Evolutionary conservation across 2,888 invertebrate genomes (phyloP), one percentile per base, ranked within the genome.

Genomic region (Aethes cnicana): DNA sequence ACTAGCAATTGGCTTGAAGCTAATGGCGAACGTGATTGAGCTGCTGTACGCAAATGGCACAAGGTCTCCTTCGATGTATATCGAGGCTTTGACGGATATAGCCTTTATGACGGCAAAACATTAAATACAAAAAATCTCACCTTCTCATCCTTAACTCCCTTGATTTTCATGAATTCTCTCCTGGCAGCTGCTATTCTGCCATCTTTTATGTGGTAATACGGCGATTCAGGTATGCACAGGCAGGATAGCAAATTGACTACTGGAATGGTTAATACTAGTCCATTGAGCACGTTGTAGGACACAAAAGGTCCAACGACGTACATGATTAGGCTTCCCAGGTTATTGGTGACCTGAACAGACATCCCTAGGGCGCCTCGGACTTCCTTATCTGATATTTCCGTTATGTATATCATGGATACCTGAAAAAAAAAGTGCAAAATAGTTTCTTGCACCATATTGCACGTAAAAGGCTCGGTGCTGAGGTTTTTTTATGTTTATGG

Each of bases 141-240:
- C 77, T 79, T 81, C 55, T 80, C 79, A 66, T 86, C 78, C 7
- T 69, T 74, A 36, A 80, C 77, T 14, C 91, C 86, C 57, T 86
- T 91, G 8, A 92, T 60, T 26, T 68, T 68, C 63, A 76, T 74
- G 28, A 90, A 82, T 49, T 80, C 85, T 23, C 74, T 81, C 57
- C 74, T 83, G 0, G 92, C 92, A 0, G 84, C 84, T 1, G 79
- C 82, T 2, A 84, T 62, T 18, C 86, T 76, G 1, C 86, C 90
- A 52, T 87, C 85, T 69, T 91, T 91, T 25, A 93, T 69, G 35
- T 92, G 79, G 59, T 87, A 92, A 59, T 92, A 92, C 1, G 92
- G 93, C 0, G 92, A 92, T 62, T 93, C 93, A 0, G 93, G 93
- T 73, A 92, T 87, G 90, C 91, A 91, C 4, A 81, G 54, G 61